Conservation (phyloP, 2,113 vertebrate species). For the Tachycineta bicolor region DNA sequence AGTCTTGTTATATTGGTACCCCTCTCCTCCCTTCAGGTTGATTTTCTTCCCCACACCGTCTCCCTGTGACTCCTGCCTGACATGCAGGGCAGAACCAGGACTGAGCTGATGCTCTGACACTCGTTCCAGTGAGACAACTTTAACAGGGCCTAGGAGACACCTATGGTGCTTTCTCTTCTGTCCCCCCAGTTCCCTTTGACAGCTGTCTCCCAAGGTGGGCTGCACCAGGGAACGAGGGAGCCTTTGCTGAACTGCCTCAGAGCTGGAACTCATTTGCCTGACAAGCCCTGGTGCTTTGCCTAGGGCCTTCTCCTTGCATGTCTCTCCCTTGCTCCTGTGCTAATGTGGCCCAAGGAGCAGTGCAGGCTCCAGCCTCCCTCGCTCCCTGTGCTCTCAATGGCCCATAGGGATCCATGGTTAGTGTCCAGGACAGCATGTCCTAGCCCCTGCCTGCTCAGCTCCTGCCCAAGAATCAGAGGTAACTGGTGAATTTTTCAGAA, state of each 20-base stretch:
- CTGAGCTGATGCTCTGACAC: slow-evolving; percentile 34
- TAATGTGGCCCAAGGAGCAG: not conserved
- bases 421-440: not conserved
- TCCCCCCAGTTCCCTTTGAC: not conserved
- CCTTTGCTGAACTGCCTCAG: not conserved
- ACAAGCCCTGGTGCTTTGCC: slow-evolving; percentile 15
- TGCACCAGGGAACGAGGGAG: not conserved
- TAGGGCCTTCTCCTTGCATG: slow-evolving; percentile 12
- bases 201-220: not conserved
- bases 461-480: not conserved
- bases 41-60: slow-evolving; percentile 31
- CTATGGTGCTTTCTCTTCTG: slow-evolving; percentile 7
- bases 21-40: slow-evolving; percentile 27
- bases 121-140: slow-evolving; percentile 10
- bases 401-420: not conserved
- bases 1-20: slow-evolving; percentile 42
- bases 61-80: slow-evolving; percentile 43
- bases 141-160: slow-evolving; percentile 33
- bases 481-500: not conserved
- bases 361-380: not conserved
- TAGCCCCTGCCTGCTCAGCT: not conserved
- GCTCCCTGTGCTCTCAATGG: not conserved
- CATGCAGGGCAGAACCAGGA: slow-evolving; percentile 23
- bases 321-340: not conserved
- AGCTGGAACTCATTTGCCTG: not conserved